Percentiles rank a stretch among this genome's conserved stretches.
Conservation (phyloP, 2,888 invertebrate genomes). For the Aporophyla nigra region DNA sequence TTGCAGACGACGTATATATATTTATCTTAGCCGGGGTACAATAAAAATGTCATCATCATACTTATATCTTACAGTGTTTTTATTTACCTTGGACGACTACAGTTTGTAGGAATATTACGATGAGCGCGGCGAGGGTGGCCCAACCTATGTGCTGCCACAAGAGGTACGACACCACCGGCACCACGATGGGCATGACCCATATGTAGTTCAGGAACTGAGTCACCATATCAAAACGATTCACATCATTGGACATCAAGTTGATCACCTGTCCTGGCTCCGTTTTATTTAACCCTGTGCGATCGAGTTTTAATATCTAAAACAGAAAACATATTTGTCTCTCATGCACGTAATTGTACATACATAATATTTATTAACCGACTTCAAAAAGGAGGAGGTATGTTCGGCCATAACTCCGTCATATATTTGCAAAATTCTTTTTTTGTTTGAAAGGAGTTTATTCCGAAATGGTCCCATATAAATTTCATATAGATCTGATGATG, state of each 20-base stretch:
- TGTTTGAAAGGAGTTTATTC: too few species aligned
- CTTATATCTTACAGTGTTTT: conserved; percentile 13
- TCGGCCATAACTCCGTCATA: too few species aligned
- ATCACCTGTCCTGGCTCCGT: conserved; percentile 95
- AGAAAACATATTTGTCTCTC: conserved; percentile 1
- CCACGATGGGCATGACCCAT: conserved; percentile 95
- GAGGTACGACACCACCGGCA: conserved; percentile 89
- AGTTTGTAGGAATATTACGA: conserved; percentile 91
- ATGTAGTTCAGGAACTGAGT: conserved; percentile 93
- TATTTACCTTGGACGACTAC: conserved; percentile 90
- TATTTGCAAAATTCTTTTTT: too few species aligned
- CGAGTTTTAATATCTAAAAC: conserved; percentile 86
- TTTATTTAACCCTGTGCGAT: conserved; percentile 91
- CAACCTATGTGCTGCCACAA: conserved; percentile 86
- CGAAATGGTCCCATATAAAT: too few species aligned
- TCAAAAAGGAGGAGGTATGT: too few species aligned
- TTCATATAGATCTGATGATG: too few species aligned
- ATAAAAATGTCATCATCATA: conserved; percentile 37
- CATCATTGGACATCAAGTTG: conserved; percentile 96
- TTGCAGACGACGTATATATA: conserved; percentile 4
- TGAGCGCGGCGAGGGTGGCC: conserved; percentile 84
- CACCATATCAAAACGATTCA: conserved; percentile 94
- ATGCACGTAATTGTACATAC: background rate
- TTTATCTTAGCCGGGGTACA: conserved; percentile 35
- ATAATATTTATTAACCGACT: too few species aligned